A percentile compares a stretch with the other conserved stretches of the same genome.
These are phyloP conservation scores for Theretra japonica DNA, from an alignment of 2,888 invertebrate genomes.

Conservation along the genomic window DNA sequence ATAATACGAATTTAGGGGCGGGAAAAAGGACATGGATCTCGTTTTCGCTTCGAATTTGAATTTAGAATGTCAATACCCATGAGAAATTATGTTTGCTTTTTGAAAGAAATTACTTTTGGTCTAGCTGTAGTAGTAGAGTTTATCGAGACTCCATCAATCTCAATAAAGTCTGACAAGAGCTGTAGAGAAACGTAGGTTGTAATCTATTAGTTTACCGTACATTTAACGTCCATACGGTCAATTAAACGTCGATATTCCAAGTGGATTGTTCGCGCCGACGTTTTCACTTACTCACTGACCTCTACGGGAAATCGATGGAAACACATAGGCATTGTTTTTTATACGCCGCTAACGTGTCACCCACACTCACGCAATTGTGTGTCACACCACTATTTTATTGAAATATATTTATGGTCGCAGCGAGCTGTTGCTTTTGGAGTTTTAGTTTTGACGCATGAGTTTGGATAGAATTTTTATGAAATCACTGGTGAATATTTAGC, in stretches of 20 bases:
- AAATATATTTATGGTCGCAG: not conserved
- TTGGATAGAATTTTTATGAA: not conserved
- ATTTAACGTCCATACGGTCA: not conserved
- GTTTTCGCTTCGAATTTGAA: no score
- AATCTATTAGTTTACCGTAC: not conserved
- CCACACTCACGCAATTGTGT: not conserved
- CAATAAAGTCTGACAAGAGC: no score
- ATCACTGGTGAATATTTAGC: no score
- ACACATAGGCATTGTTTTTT: constrained; percentile 13
- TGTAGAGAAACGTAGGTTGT: not conserved
- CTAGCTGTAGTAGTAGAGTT: no score
- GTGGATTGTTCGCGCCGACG: not conserved
- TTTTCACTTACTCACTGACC: constrained; percentile 7
- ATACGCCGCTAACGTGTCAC: not conserved
- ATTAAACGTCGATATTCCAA: constrained; percentile 4
- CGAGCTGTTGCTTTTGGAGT: not conserved
- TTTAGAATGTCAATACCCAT: no score
- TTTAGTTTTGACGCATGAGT: not conserved
- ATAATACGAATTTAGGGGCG: no score
- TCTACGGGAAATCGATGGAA: constrained; percentile 16
- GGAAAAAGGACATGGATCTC: no score
- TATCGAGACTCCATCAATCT: no score
- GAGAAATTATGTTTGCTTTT: not conserved
- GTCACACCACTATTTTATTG: not conserved
- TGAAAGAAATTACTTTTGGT: no score